phyloP scores from a whole-genome alignment of 2,797 vertebrate genomes.

The Phoeniculus purpureus region DNA sequence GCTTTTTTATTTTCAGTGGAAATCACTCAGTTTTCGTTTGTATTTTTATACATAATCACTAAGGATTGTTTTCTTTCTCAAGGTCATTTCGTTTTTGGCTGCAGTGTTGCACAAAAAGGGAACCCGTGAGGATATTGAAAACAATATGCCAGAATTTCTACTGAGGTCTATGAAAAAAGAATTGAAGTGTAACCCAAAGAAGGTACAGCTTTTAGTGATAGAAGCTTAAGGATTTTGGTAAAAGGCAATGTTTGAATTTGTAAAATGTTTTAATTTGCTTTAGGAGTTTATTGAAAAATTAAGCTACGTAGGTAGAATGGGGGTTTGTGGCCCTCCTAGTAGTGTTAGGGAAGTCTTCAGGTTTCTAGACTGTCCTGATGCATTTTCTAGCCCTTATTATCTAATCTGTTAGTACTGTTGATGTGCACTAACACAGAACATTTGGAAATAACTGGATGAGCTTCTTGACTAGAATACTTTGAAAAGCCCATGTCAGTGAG shows the following conservation, averaged over 20 bases:
- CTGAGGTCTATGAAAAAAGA: constrained; percentile 81
- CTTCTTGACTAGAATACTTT: neutral
- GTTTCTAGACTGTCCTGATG: neutral
- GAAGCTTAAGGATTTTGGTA: neutral
- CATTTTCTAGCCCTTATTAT: neutral
- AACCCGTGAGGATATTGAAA: constrained; percentile 90
- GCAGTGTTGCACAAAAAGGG: constrained; percentile 92
- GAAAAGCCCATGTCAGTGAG: neutral
- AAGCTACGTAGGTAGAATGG: neutral
- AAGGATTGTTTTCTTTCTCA: neutral
- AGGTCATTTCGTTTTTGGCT: constrained; percentile 96
- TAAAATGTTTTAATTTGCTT: neutral
- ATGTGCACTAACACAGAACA: neutral
- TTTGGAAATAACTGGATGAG: neutral
- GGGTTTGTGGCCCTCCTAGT: neutral
- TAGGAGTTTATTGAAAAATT: neutral
- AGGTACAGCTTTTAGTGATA: constrained; percentile 77
- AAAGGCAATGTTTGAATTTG: neutral
- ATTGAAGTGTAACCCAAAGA: constrained; percentile 73
- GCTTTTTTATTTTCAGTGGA: neutral
- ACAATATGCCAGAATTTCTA: constrained; percentile 93
- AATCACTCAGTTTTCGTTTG: neutral
- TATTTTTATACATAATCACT: neutral
- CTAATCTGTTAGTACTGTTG: neutral
- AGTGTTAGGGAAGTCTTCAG: neutral